Percentiles rank a stretch among this genome's conserved stretches.
phyloP scores from a whole-genome alignment of 2,113 vertebrate species.

The Ammodytes dubius region DNA sequence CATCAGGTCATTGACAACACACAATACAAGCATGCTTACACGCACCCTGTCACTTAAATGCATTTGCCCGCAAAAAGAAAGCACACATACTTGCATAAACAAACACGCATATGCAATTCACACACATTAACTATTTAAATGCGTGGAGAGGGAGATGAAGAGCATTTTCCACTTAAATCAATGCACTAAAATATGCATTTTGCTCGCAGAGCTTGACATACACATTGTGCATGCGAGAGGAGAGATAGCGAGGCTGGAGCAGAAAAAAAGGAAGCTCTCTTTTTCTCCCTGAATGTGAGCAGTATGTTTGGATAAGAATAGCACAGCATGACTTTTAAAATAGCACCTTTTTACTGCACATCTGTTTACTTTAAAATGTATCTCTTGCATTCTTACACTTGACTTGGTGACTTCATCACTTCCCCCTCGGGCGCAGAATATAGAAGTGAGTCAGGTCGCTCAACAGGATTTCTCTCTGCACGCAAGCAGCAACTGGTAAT shows the following conservation, averaged over 20 bases:
- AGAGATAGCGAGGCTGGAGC: background rate
- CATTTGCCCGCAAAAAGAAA: conserved; percentile 27
- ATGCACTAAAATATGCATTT: conserved; percentile 48
- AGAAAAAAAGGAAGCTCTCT: background rate
- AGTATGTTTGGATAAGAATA: conserved; percentile 77
- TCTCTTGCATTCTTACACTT: conserved; percentile 81
- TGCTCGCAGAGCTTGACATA: conserved; percentile 39
- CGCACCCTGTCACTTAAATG: conserved; percentile 37
- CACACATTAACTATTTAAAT: conserved; percentile 68
- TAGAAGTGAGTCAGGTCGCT: conserved; percentile 73
- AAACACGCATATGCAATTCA: conserved; percentile 42
- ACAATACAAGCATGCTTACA: conserved; percentile 31
- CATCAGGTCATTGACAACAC: conserved; percentile 54
- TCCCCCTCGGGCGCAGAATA: conserved; percentile 72
- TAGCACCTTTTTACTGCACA: conserved; percentile 72
- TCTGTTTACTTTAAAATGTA: conserved; percentile 81
- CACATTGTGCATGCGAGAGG: conserved; percentile 45
- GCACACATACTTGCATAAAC: conserved; percentile 41
- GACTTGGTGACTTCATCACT: conserved; percentile 81
- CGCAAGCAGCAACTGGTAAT: conserved; percentile 75
- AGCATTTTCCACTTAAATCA: conserved; percentile 54
- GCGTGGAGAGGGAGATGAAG: conserved; percentile 47
- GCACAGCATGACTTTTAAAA: conserved; percentile 63
- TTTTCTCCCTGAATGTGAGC: conserved; percentile 15
- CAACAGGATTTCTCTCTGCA: conserved; percentile 78